A percentile compares a stretch with the other conserved stretches of the same genome.
phyloP scores from a whole-genome alignment of 2,797 vertebrate genomes.

The Micromesistius poutassou region DNA sequence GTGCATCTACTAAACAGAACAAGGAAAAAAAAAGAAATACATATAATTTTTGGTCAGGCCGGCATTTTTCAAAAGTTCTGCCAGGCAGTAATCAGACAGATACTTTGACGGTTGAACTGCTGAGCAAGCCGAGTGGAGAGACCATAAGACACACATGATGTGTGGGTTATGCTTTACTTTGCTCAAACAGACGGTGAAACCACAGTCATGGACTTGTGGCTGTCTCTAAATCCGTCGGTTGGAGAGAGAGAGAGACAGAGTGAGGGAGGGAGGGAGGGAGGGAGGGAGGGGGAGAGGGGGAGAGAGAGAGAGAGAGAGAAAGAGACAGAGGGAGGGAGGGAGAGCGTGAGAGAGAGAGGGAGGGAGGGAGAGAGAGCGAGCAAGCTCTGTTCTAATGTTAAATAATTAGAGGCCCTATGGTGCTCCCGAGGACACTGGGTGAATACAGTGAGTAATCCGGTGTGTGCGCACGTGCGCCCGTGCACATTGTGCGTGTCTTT shows the following conservation, averaged over 20 bases:
- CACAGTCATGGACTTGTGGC: slow-evolving; percentile 11
- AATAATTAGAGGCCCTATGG: slow-evolving; percentile 53
- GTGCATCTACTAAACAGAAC: not conserved
- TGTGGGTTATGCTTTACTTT: slow-evolving; percentile 13
- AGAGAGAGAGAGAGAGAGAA: too few species aligned
- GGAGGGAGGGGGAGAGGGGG: too few species aligned
- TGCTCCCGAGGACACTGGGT: slow-evolving; percentile 34
- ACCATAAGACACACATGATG: not conserved
- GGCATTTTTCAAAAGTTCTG: not conserved
- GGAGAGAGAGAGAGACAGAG: slow-evolving; percentile 11
- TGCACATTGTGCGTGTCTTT: not conserved
- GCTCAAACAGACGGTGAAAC: slow-evolving; percentile 18
- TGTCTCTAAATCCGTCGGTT: slow-evolving; percentile 19
- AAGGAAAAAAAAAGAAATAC: not conserved
- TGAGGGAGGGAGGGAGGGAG: not conserved
- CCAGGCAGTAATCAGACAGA: not conserved
- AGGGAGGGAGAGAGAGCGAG: not conserved
- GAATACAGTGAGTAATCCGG: slow-evolving; percentile 33
- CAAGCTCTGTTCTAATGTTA: slow-evolving; percentile 43
- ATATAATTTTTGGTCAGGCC: not conserved
- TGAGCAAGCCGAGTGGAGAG: not conserved
- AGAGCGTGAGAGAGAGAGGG: not conserved
- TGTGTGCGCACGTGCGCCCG: not conserved
- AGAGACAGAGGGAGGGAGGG: not conserved
- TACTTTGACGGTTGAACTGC: not conserved